phyloP scores from a whole-genome alignment of 30 jellyfish, hydroid and myxozoan species.

The Aurelia coerulea region DNA sequence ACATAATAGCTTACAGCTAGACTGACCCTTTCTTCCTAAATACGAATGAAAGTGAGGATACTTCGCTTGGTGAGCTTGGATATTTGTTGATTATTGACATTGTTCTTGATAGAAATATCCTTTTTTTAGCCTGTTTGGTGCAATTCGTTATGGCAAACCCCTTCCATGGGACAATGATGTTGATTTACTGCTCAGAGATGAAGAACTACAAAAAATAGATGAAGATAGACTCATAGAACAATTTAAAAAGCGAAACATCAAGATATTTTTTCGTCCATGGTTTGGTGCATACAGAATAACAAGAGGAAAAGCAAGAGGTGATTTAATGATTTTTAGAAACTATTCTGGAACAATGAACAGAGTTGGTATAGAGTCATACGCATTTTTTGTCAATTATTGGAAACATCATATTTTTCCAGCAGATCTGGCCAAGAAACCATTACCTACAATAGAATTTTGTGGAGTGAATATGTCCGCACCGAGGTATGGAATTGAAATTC shows the following conservation, averaged over 20 bases:
- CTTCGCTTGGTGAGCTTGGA: too few species aligned
- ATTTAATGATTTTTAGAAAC: constrained; percentile 74
- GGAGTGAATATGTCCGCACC: constrained; percentile 81
- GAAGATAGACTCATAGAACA: constrained; percentile 36
- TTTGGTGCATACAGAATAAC: constrained; percentile 85
- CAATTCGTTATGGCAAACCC: constrained; percentile 85
- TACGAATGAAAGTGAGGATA: too few species aligned
- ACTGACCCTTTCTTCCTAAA: too few species aligned
- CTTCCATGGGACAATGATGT: constrained; percentile 96
- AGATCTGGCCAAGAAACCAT: constrained; percentile 62
- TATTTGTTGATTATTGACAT: not conserved
- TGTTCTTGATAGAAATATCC: not conserved
- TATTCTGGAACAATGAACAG: constrained; percentile 72
- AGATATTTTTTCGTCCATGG: constrained; percentile 67
- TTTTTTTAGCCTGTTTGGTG: constrained; percentile 91
- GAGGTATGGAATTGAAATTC: constrained; percentile 81
- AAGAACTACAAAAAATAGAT: constrained; percentile 56
- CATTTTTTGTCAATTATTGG: constrained; percentile 71
- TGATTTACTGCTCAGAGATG: constrained; percentile 72
- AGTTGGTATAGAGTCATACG: constrained; percentile 88
- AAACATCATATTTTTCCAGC: constrained; percentile 82
- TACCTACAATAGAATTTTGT: constrained; percentile 69
- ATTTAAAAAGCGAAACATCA: constrained; percentile 52
- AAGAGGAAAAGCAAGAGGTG: constrained; percentile 81
- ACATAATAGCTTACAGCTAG: too few species aligned